Evolutionary conservation across 2,797 vertebrate genomes (phyloP).

Genomic region (Urosaurus nigricauda): DNA sequence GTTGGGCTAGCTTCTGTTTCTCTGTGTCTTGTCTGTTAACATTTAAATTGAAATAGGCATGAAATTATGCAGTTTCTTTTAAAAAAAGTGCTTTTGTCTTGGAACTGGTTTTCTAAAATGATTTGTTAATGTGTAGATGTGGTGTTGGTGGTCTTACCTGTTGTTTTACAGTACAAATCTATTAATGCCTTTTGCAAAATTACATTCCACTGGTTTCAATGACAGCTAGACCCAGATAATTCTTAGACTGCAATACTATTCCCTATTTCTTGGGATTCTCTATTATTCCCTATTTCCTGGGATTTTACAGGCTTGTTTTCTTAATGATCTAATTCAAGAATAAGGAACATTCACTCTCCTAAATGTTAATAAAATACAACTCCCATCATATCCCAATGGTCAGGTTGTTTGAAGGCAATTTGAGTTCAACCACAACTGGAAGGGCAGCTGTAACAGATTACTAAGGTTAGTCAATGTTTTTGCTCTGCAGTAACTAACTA

Average conservation of each 20-base stretch:
- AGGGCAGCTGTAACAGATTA: too few relatives aligned
- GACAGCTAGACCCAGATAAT: background rate
- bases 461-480: too few relatives aligned
- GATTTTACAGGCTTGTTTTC: background rate
- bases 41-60: slow-evolving; percentile 73
- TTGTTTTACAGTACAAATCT: too few relatives aligned
- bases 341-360: too few relatives aligned
- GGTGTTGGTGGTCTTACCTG: slow-evolving; percentile 27
- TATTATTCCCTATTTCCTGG: background rate
- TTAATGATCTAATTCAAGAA: slow-evolving; percentile 53
- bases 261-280: too few relatives aligned
- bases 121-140: slow-evolving; percentile 68
- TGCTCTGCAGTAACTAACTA: too few relatives aligned
- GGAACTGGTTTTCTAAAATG: slow-evolving; percentile 64
- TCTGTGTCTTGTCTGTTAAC: slow-evolving; percentile 59
- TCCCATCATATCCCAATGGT: too few relatives aligned
- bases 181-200: background rate
- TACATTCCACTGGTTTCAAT: background rate
- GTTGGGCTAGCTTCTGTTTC: slow-evolving; percentile 20
- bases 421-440: too few relatives aligned
- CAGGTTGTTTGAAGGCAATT: too few relatives aligned
- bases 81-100: slow-evolving; percentile 62
- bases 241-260: background rate
- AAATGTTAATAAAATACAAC: too few relatives aligned
- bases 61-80: slow-evolving; percentile 71